Evolutionary conservation across 2,797 vertebrate species (phyloP).

Genomic region (Lutjanus campechanus): DNA sequence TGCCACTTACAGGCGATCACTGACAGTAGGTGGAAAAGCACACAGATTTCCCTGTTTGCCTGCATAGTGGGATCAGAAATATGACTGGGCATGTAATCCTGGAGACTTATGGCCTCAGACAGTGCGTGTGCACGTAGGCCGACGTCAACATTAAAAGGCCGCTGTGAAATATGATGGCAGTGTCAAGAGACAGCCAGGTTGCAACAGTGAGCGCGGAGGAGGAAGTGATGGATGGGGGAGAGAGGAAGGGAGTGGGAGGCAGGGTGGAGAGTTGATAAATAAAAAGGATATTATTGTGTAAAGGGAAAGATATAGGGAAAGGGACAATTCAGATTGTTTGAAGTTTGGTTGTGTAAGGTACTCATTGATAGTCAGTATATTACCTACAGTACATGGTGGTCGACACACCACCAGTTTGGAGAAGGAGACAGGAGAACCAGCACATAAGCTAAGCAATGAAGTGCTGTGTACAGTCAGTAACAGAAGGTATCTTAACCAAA

Average conservation of each 20-base stretch:
- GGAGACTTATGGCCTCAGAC: constrained; percentile 34
- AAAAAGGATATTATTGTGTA: neutral
- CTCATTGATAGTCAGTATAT: too few relatives aligned
- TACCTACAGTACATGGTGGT: too few relatives aligned
- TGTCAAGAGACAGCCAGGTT: constrained; percentile 22
- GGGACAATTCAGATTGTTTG: neutral
- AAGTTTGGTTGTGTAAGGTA: too few relatives aligned
- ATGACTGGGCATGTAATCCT: constrained; percentile 43
- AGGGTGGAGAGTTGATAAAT: neutral
- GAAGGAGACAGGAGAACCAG: too few relatives aligned
- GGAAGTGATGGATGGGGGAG: constrained; percentile 17
- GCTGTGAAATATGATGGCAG: constrained; percentile 50
- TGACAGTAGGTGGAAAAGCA: constrained; percentile 33
- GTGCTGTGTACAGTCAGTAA: too few relatives aligned
- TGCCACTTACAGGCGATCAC: constrained; percentile 46
- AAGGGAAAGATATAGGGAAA: neutral
- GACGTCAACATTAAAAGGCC: constrained; percentile 34
- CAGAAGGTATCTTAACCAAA: too few relatives aligned
- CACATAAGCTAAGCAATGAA: too few relatives aligned
- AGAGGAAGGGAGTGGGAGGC: neutral
- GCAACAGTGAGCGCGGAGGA: constrained; percentile 9
- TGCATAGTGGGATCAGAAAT: constrained; percentile 40
- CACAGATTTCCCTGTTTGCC: constrained; percentile 38
- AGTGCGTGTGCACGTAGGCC: constrained; percentile 9
- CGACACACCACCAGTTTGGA: too few relatives aligned